phyloP scores from a whole-genome alignment of 2,888 invertebrate genomes.

The Gonocerus acuteangulatus region DNA sequence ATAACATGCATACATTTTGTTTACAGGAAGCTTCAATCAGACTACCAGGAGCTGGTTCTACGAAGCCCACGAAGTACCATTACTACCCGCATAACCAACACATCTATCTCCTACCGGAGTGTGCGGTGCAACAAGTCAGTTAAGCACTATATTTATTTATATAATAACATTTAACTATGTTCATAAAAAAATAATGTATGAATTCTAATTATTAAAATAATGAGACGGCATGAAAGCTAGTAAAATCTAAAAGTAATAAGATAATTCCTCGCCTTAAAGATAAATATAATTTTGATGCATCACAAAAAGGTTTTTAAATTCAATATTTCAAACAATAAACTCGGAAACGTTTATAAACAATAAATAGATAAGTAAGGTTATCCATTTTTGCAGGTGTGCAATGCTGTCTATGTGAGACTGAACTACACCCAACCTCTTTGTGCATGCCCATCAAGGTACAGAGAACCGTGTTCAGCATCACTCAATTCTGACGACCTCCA shows the following conservation, averaged over 20 bases:
- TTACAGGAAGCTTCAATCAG: slow-evolving; percentile 58
- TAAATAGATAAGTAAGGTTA: no score
- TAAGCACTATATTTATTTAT: background rate
- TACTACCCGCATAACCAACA: slow-evolving; percentile 91
- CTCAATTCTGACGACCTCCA: slow-evolving; percentile 84
- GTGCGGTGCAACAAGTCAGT: slow-evolving; percentile 81
- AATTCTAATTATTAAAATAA: no score
- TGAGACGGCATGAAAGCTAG: no score
- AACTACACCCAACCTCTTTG: slow-evolving; percentile 90
- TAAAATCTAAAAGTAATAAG: no score
- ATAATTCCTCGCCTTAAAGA: no score
- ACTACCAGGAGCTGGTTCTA: slow-evolving; percentile 60
- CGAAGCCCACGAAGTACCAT: slow-evolving; percentile 86
- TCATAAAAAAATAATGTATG: background rate
- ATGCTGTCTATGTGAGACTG: slow-evolving; percentile 82
- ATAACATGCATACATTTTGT: no score
- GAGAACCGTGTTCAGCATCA: slow-evolving; percentile 85
- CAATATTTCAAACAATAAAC: no score
- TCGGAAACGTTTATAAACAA: no score
- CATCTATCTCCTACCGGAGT: slow-evolving; percentile 83
- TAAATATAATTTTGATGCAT: no score
- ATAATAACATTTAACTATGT: background rate
- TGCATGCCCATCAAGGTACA: slow-evolving; percentile 80
- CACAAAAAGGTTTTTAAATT: no score
- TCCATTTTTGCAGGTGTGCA: slow-evolving; percentile 67